A percentile compares a stretch with the other conserved stretches of the same genome.
phyloP scores from a whole-genome alignment of 2,888 invertebrate genomes.

The Ophonus ardosiacus region DNA sequence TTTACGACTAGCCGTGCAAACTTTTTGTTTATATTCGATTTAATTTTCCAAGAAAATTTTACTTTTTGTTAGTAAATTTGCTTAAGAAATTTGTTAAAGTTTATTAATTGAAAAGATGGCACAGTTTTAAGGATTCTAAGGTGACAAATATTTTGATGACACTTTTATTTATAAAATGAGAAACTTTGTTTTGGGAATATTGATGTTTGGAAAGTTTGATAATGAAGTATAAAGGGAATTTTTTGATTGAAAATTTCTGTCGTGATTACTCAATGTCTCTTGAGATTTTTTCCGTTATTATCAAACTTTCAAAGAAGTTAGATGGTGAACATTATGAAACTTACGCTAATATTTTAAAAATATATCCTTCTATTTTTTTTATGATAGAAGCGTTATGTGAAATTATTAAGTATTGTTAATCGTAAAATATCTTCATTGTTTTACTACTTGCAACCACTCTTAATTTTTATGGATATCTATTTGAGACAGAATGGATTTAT shows the following conservation, averaged over 20 bases:
- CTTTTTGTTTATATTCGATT: slow-evolving; percentile 40
- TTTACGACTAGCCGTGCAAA: slow-evolving; percentile 20
- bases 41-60: slow-evolving; percentile 26
- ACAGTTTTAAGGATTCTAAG: slow-evolving; percentile 5
- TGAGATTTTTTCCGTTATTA: neutral
- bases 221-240: neutral
- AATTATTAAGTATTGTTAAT: too few relatives aligned
- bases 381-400: too few relatives aligned
- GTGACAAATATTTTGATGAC: slow-evolving; percentile 20
- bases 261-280: slow-evolving; percentile 6
- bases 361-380: neutral
- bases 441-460: too few relatives aligned
- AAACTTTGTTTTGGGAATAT: slow-evolving; percentile 31
- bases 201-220: slow-evolving; percentile 34
- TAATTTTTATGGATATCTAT: too few relatives aligned
- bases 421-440: too few relatives aligned
- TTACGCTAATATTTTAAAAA: neutral
- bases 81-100: slow-evolving; percentile 6
- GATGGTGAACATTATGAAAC: neutral
- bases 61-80: slow-evolving; percentile 31
- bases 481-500: too few relatives aligned
- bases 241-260: slow-evolving; percentile 7
- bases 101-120: slow-evolving; percentile 35
- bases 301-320: neutral
- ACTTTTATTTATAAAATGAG: slow-evolving; percentile 16